phyloP scores from a whole-genome alignment of 2,797 vertebrate genomes.

The Mallotus villosus region DNA sequence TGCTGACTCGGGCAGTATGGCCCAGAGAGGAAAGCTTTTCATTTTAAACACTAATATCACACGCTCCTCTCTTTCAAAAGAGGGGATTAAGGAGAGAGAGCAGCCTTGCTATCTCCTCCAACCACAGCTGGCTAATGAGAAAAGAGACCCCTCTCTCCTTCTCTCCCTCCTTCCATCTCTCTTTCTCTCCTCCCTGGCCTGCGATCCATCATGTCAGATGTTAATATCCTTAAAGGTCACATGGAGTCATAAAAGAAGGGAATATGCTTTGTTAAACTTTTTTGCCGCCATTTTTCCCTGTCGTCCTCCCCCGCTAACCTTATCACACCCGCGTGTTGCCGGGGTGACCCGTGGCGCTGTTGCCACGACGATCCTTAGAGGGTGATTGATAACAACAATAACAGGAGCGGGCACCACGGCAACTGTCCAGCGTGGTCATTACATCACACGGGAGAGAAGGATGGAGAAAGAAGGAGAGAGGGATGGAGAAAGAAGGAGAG shows the following conservation, averaged over 20 bases:
- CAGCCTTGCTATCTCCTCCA: constrained; percentile 46
- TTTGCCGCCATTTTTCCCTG: constrained; percentile 34
- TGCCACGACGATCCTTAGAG: constrained; percentile 52
- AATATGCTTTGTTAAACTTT: constrained; percentile 71
- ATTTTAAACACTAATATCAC: constrained; percentile 61
- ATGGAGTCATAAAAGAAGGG: constrained; percentile 66
- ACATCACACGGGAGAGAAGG: constrained; percentile 34
- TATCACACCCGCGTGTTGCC: constrained; percentile 47
- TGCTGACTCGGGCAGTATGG: constrained; percentile 61
- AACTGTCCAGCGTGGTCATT: constrained; percentile 41
- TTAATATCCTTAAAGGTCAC: constrained; percentile 75
- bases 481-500: neutral
- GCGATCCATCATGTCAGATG: constrained; percentile 68
- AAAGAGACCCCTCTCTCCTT: constrained; percentile 16
- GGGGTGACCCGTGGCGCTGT: constrained; percentile 37
- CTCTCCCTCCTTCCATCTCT: neutral
- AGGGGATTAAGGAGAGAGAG: constrained; percentile 33
- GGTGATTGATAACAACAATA: constrained; percentile 68
- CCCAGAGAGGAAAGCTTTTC: constrained; percentile 40
- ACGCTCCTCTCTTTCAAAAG: constrained; percentile 43
- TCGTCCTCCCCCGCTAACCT: constrained; percentile 51
- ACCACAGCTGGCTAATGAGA: constrained; percentile 57
- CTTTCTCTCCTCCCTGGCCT: constrained; percentile 25
- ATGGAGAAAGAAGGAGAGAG: neutral
- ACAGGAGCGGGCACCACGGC: constrained; percentile 35